Evolutionary conservation across 1,140 invertebrate genomes (phyloP).

Genomic region (Geopemphigus sp.): DNA sequence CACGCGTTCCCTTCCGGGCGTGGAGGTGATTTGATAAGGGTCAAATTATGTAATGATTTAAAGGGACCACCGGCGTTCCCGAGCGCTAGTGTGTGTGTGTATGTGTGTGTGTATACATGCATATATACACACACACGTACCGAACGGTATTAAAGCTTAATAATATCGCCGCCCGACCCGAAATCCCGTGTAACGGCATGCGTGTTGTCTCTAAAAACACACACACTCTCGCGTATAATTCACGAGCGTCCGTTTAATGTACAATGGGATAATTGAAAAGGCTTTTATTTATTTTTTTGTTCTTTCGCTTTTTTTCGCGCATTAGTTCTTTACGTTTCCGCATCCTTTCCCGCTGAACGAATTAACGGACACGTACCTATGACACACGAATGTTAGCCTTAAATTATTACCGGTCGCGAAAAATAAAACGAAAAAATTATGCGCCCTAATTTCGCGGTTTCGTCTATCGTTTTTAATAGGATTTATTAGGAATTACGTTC

Average conservation of each 20-base stretch:
- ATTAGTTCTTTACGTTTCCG: neutral
- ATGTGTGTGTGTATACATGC: too few relatives aligned
- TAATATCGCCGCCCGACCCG: slow-evolving; percentile 31
- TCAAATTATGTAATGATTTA: slow-evolving; percentile 47
- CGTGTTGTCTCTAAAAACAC: neutral
- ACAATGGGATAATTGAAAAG: slow-evolving; percentile 25
- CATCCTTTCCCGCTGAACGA: too few relatives aligned
- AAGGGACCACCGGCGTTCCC: neutral
- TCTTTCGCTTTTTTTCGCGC: neutral
- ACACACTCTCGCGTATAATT: slow-evolving; percentile 5
- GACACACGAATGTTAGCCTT: too few relatives aligned
- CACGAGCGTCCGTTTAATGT: slow-evolving; percentile 9
- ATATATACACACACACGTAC: neutral
- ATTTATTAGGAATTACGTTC: too few relatives aligned
- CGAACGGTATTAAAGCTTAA: slow-evolving; percentile 37
- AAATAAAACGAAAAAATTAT: too few relatives aligned
- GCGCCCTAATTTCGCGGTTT: too few relatives aligned
- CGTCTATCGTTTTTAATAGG: too few relatives aligned
- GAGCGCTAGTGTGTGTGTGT: too few relatives aligned
- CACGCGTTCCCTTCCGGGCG: neutral
- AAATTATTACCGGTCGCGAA: too few relatives aligned
- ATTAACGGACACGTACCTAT: too few relatives aligned
- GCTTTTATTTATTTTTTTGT: neutral
- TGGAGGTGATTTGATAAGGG: slow-evolving; percentile 28
- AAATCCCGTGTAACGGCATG: slow-evolving; percentile 33